Evolutionary conservation across 2,888 invertebrate genomes (phyloP).

Genomic region (Apamea crenata): DNA sequence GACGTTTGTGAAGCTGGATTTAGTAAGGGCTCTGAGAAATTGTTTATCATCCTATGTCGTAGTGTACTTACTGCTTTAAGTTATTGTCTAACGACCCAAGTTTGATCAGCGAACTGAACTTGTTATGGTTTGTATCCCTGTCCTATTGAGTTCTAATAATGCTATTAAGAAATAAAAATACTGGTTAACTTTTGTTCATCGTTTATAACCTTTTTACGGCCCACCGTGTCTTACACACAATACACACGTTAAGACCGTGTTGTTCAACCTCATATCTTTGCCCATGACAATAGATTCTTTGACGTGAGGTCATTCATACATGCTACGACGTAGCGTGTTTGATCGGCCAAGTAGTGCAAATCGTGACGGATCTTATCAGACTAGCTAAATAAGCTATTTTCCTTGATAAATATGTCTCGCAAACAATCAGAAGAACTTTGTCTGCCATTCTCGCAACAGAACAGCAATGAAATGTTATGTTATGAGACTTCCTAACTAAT

Average conservation of each 20-base stretch:
- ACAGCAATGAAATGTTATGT: background rate
- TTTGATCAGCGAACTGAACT: background rate
- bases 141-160: constrained; percentile 13
- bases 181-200: constrained; percentile 14
- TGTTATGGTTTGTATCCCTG: background rate
- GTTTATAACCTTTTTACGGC: constrained; percentile 44
- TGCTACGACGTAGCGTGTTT: constrained; percentile 34
- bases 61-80: background rate
- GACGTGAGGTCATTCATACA: constrained; percentile 49
- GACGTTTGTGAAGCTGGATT: background rate
- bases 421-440: constrained; percentile 11
- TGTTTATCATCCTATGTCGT: background rate
- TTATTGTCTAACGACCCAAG: background rate
- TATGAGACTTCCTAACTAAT: background rate
- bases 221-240: constrained; percentile 46
- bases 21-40: background rate
- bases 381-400: constrained; percentile 55
- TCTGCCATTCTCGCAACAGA: constrained; percentile 18
- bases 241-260: constrained; percentile 51
- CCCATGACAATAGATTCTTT: constrained; percentile 55
- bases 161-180: constrained; percentile 29
- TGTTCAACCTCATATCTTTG: constrained; percentile 48
- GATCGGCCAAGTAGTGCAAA: constrained; percentile 49
- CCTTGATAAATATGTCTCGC: constrained; percentile 48
- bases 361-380: constrained; percentile 53